Conservation (phyloP, 92 coral and sea anemone species). For the Muricea muricata region DNA sequence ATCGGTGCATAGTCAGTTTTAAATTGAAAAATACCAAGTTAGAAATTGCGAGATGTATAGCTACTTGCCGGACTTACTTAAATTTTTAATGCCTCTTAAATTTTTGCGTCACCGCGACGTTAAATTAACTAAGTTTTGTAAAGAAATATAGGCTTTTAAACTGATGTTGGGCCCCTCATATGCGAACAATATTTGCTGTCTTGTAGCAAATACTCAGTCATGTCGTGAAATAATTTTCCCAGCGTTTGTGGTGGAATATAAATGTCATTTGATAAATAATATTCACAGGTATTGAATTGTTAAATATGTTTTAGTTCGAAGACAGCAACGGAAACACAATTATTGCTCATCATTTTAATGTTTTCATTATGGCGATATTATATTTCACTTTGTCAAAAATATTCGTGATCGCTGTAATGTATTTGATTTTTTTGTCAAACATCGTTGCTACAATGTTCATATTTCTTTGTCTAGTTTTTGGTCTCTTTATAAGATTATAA, state of each 20-base stretch:
- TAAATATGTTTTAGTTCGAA: background rate
- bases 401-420: background rate
- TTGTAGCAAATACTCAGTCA: slow-evolving; percentile 8
- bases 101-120: background rate
- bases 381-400: background rate
- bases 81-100: slow-evolving; percentile 5
- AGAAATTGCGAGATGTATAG: background rate
- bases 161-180: background rate
- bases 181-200: background rate
- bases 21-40: background rate
- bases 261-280: background rate
- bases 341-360: slow-evolving; percentile 9
- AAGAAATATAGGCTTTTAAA: background rate
- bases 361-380: background rate
- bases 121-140: background rate
- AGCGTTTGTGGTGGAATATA: background rate
- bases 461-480: background rate
- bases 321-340: slow-evolving; percentile 33
- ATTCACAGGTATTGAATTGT: background rate
- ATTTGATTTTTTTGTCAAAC: background rate
- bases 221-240: background rate
- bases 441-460: background rate
- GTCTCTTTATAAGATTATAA: background rate
- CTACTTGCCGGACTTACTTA: background rate
- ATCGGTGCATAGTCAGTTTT: background rate